Base-by-base conservation (phyloP, 2,113 vertebrate genomes). In the Psephotus haematonotus region DNA sequence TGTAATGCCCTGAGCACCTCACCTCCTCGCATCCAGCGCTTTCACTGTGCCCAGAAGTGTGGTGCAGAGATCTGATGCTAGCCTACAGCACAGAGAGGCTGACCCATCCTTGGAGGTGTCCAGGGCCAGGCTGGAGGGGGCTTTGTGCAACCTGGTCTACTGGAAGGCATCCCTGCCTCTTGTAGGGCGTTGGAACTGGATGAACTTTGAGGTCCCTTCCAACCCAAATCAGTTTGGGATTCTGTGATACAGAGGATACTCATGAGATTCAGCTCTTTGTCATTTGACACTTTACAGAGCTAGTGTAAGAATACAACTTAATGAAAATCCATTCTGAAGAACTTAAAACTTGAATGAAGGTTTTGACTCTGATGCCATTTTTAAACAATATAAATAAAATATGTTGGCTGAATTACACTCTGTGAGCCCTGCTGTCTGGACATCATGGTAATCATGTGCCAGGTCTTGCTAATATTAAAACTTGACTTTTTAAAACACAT, bases 21-120 rank as follows among this genome's bases (percentile, higher is more conserved):
- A 17, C 7, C 16, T 68, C 15, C 17, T 77, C 2, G 1, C 0
- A 0, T 18, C 0, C 37, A 46, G 37, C 0, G 1, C 31, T 46
- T 63, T 41, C 46, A 19, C 11, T 25, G 27, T 55, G 17, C n/a
- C 39, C 44, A n/a, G 15, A 18, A 44, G 53, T 3, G 19, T 0
- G 1, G 20, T 2, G 1, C 11, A 25, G 41, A 69, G 41, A 37
- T 27, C 27, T 25, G 31, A 8, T 23, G 16, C 3, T 14, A 59
- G 39, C 10, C 18, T 64, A 2, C 3, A n/a, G 4, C 10, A 64
- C 22, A 15, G 43, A 4, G 23, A 11, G 23, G 33, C 31, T 57
- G 55, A 20, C 33, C 13, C 33, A 57, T 57, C 31, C 33, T 19
- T n/a, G 55, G 20, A 57, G n/a, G 31, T 59, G 33, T n/a, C 14